Conservation (phyloP, 37 sponge, comb jelly and placozoan species). For the Mnemiopsis leidyi region DNA sequence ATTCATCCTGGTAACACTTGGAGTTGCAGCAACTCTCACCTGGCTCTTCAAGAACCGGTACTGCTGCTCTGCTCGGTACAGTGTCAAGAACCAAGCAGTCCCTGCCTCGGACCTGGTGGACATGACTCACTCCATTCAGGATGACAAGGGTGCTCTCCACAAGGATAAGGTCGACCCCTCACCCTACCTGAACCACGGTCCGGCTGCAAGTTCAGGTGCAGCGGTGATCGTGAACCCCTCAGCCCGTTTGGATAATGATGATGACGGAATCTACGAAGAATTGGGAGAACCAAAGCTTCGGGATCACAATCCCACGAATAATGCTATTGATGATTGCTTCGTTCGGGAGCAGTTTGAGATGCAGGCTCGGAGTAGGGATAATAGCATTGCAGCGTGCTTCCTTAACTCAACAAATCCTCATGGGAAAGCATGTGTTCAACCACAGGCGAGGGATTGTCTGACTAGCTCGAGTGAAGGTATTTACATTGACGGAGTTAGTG, state of each 20-base stretch:
- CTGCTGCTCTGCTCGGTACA: neutral
- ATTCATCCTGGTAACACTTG: neutral
- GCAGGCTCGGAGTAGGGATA: too few relatives aligned
- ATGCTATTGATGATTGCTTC: neutral
- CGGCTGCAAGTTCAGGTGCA: neutral
- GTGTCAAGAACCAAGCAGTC: neutral
- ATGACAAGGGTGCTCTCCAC: neutral
- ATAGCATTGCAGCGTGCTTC: too few relatives aligned
- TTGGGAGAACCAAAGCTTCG: neutral
- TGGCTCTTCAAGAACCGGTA: neutral
- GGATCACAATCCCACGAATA: neutral
- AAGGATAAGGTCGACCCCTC: neutral
- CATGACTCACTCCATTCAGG: neutral
- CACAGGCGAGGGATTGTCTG: neutral
- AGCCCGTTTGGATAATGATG: neutral
- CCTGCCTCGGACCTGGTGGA: neutral
- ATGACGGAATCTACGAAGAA: neutral
- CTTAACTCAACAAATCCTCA: too few relatives aligned
- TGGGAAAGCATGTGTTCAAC: too few relatives aligned
- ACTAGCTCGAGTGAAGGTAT: neutral
- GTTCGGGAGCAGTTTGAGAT: too few relatives aligned
- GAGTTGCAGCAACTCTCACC: neutral
- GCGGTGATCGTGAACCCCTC: neutral
- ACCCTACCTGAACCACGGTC: neutral
- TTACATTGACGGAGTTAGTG: neutral